Conservation (phyloP, 2,113 vertebrate species). For the Scytalopus superciliaris region DNA sequence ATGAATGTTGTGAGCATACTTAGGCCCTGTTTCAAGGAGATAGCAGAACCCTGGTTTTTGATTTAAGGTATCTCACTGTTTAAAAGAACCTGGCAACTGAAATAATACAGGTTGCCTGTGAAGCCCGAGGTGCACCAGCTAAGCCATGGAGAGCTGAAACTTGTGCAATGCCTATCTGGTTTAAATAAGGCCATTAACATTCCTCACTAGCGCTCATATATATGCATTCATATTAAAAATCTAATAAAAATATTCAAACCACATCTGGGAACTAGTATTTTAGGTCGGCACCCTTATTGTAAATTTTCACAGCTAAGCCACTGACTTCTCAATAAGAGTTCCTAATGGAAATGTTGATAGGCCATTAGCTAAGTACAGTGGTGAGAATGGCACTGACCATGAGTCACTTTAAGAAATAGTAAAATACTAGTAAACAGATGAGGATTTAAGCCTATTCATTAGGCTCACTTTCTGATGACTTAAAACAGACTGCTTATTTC, state of each 20-base stretch:
- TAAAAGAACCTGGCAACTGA: neutral
- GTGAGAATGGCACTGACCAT: neutral
- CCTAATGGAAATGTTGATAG: constrained; percentile 8
- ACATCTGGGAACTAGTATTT: neutral
- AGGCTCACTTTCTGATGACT: constrained; percentile 45
- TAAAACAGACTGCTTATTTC: constrained; percentile 47
- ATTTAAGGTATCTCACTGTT: neutral
- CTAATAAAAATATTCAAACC: constrained; percentile 18
- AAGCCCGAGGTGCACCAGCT: neutral
- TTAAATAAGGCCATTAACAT: constrained; percentile 29
- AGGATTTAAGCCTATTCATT: constrained; percentile 64
- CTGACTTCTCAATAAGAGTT: neutral
- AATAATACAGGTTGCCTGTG: neutral
- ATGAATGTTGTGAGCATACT: neutral
- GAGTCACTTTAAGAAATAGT: constrained; percentile 36
- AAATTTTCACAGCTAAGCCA: constrained; percentile 41
- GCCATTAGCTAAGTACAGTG: neutral
- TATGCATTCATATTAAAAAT: neutral
- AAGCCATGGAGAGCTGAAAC: neutral
- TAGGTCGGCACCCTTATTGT: accelerated
- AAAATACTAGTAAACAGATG: constrained; percentile 41
- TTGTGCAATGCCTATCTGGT: neutral
- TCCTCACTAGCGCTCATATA: neutral
- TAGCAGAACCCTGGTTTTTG: neutral
- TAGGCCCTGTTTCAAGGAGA: constrained; percentile 3